Base-by-base conservation (phyloP, 2,888 invertebrate genomes). In the Cantharis nigra region DNA sequence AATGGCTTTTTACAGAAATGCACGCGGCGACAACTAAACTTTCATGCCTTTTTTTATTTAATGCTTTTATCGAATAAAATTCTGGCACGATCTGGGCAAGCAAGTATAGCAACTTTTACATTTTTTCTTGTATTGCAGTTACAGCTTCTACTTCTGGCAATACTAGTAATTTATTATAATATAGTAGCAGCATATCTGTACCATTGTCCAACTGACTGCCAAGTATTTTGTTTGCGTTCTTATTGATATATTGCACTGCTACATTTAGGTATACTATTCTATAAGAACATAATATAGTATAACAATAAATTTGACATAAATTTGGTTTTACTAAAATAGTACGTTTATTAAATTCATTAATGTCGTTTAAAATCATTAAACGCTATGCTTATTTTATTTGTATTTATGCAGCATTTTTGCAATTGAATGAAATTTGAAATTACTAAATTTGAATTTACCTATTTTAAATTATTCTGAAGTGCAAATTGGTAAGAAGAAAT, bases 1-100 rank as follows among this genome's bases (percentile, higher is more conserved):
- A 79, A 79, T 77, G 72, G 77, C 79, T 79, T 76, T 79, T 77
- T 77, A 75, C 71, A 49, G 77, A 77, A 79, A 79, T 74, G 74
- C 79, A 77, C 69, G 75, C 77, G 72, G 75, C 75, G 75, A 72
- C 79, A 75, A 75, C 77, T 70, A 69, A 79, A 79, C 71, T 79
- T 79, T 77, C 77, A 72, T 76, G 78, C 78, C 77, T 74, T 71
- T 77, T 79, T 79, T 77, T 71, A 28, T 75, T 78, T 78, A 78
- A 78, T 76, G 78, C 78, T 78, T 74, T 76, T 79, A 76, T 77
- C 74, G 76, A 77, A 74, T 79, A 79, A 77, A 74, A 74, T 77
- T 72, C 77, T 79, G 79, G 79, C 79, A 77, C 76, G 69, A 74
- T 74, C 72, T 71, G 69, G 77, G 74, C 79, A 72, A 77, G 33